phyloP scores from a whole-genome alignment of 2,888 invertebrate genomes.

The Prenolepis imparis region DNA sequence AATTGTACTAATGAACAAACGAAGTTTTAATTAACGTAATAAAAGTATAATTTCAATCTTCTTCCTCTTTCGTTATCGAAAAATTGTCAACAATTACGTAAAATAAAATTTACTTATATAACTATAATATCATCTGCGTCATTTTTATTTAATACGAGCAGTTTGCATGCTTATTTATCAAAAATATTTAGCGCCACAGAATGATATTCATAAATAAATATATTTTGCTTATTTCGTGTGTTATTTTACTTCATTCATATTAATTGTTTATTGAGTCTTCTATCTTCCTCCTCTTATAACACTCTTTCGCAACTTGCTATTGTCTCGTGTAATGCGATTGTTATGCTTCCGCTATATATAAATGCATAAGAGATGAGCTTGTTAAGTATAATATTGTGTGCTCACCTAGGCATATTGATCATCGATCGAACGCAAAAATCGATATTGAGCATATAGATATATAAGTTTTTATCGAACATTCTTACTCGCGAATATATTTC shows the following conservation, averaged over 20 bases:
- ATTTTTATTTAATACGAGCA: constrained; percentile 1
- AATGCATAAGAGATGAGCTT: constrained; percentile 24
- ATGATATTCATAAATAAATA: neutral
- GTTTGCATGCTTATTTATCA: neutral
- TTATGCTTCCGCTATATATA: neutral
- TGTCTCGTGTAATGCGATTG: neutral
- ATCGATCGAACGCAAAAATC: neutral
- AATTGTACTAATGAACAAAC: neutral
- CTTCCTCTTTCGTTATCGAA: neutral
- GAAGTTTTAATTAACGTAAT: neutral
- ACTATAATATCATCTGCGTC: neutral
- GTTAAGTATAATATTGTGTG: constrained; percentile 9
- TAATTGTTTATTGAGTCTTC: neutral
- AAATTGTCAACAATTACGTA: neutral
- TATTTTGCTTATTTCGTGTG: neutral
- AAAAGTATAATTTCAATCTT: neutral
- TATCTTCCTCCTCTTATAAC: neutral
- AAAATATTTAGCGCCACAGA: neutral
- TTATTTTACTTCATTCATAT: neutral
- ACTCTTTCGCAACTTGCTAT: constrained; percentile 12
- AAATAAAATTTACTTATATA: neutral
- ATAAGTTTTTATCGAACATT: constrained; percentile 3
- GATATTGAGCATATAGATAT: neutral
- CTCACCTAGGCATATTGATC: constrained; percentile 9
- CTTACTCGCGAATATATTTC: neutral